Evolutionary conservation across 92 coral and sea anemone genomes (phyloP), one percentile per base, ranked within the genome.

Genomic region (Porites divaricata): DNA sequence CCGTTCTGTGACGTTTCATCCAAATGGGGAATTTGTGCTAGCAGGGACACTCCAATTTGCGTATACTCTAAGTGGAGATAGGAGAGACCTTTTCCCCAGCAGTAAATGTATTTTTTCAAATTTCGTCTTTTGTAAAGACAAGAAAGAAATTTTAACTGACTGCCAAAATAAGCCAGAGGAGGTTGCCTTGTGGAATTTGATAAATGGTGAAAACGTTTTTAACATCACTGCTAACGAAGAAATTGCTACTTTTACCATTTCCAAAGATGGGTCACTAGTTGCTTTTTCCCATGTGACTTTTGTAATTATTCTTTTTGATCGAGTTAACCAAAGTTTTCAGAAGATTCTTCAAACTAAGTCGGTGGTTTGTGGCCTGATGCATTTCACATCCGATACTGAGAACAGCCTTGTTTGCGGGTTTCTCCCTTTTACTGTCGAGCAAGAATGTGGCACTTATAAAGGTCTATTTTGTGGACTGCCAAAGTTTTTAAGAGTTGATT

Each of bases 181-280:
- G 25, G 0, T 79, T 6, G 24, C 16, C 6, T 67, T 79, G 54
- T 79, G 84, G 75, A 79, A 61, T 68, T 17, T 67, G 75, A 67
- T 25, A 24, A 6, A 26, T 26, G 84, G 84, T 5, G 1, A 67
- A 24, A 9, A 25, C 12, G 5, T 25, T 53, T 1, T 9, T 1
- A 8, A 12, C 26, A 1, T 68, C 2, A 0, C 4, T 1, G 19
- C 20, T 26, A 1, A 5, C 0, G 41, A 79, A 1, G 53, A 15
- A 8, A 19, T 79, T 24, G 2, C 65, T 4, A n/a, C 66, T 52
- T 67, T 79, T 10, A 28, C 84, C 0, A 67, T 67, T 16, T 67
- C 84, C 12, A 15, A 79, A 1, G 75, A 79, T 67, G 67, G 65
- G 2, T 52, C 75, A 25, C 10, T 1, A 2, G 26, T 79, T 1